These are phyloP conservation scores for Ceratina calcarata DNA, from an alignment of 1,140 invertebrate species.

Conservation along the genomic window DNA sequence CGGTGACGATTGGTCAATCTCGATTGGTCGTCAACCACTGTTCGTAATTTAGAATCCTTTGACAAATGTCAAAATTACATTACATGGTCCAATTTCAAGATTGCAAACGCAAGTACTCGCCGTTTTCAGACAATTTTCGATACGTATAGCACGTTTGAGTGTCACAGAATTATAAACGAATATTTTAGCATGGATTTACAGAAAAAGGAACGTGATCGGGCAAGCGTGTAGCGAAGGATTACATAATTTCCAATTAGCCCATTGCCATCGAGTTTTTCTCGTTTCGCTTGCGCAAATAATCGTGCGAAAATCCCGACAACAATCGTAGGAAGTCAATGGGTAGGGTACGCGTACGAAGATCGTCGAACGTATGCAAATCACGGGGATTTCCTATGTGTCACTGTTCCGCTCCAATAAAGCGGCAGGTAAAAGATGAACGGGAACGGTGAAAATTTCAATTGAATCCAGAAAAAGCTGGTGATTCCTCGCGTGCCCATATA, in stretches of 20 bases:
- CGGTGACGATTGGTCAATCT: not conserved
- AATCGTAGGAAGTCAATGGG: constrained; percentile 61
- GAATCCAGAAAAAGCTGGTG: not conserved
- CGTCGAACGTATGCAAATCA: constrained; percentile 35
- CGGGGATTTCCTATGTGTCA: constrained; percentile 60
- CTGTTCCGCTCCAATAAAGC: constrained; percentile 54
- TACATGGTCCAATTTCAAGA: not conserved
- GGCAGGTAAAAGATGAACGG: not conserved
- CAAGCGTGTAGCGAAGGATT: constrained; percentile 35
- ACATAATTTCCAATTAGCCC: constrained; percentile 55
- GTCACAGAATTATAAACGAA: not conserved
- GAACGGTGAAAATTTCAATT: not conserved
- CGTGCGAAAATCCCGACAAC: constrained; percentile 63
- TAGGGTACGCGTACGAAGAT: constrained; percentile 49
- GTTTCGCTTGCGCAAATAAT: constrained; percentile 52
- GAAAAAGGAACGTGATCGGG: constrained; percentile 58
- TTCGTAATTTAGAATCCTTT: not conserved
- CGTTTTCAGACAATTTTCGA: no score
- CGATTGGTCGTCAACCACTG: not conserved
- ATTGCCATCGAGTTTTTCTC: constrained; percentile 43
- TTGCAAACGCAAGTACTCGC: no score
- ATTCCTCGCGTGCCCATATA: not conserved
- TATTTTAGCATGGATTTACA: constrained; percentile 13
- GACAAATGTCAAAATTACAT: not conserved
- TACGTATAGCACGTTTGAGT: not conserved